Evolutionary conservation across 2,113 vertebrate genomes (phyloP).

Genomic region (Microtus montanus): DNA sequence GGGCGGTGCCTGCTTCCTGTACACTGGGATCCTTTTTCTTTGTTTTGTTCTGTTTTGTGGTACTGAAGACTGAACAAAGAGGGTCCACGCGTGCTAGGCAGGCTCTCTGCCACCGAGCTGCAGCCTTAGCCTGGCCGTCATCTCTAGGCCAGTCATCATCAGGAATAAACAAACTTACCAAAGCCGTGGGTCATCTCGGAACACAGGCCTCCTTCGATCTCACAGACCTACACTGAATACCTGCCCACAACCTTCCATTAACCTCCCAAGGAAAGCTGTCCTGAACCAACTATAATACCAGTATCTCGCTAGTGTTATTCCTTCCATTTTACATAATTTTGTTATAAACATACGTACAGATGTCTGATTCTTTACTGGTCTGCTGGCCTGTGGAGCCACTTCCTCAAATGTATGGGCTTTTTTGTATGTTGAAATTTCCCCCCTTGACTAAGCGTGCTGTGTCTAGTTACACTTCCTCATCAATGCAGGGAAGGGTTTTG

Average conservation of each 20-base stretch:
- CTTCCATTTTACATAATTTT: background rate
- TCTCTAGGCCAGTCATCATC: background rate
- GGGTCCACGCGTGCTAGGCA: background rate
- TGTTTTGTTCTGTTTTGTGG: background rate
- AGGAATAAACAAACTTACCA: background rate
- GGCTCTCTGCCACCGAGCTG: background rate
- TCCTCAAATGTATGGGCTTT: background rate
- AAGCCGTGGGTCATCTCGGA: slow-evolving; percentile 8
- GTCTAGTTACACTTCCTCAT: slow-evolving; percentile 75
- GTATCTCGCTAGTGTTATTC: background rate
- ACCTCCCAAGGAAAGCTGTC: accelerated
- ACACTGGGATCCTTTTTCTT: background rate
- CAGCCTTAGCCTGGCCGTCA: background rate
- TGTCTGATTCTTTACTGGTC: background rate
- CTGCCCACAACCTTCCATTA: accelerated
- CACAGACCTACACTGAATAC: accelerated
- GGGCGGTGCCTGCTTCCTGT: background rate
- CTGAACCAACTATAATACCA: background rate
- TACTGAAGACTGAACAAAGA: background rate
- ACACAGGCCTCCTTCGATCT: background rate
- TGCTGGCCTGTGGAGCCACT: background rate
- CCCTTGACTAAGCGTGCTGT: slow-evolving; percentile 4
- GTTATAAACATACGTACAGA: background rate
- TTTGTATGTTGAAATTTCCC: slow-evolving; percentile 52
- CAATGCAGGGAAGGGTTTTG: background rate